Conservation (phyloP, 2,888 invertebrate species). For the Cosmia pyralina region DNA sequence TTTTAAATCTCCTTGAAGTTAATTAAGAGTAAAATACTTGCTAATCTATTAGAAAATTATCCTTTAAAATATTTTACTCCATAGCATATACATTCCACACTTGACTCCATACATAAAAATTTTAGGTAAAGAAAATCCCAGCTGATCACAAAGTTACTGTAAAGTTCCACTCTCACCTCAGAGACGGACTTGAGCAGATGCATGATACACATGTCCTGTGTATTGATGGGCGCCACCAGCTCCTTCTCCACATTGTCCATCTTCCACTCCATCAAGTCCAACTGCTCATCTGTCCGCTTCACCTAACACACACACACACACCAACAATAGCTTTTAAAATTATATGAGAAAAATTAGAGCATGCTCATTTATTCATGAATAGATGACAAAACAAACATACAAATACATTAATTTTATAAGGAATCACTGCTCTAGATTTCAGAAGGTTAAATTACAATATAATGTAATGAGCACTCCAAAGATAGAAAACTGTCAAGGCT, state of each 20-base stretch:
- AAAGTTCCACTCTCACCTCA: conserved; percentile 85
- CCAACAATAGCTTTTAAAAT: background rate
- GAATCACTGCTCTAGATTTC: background rate
- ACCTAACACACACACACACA: conserved; percentile 86
- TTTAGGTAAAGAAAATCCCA: background rate
- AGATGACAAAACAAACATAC: background rate
- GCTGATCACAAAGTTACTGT: background rate
- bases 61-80: background rate
- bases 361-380: background rate
- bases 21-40: background rate
- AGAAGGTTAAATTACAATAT: conserved; percentile 21
- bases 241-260: conserved; percentile 93
- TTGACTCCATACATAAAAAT: background rate
- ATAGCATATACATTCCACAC: background rate
- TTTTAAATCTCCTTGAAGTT: background rate
- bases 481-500: conserved; percentile 9
- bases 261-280: conserved; percentile 93
- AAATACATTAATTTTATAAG: background rate
- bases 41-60: background rate
- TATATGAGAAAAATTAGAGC: background rate
- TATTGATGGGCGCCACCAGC: conserved; percentile 87
- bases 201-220: conserved; percentile 92
- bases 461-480: conserved; percentile 2
- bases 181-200: conserved; percentile 94
- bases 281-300: conserved; percentile 93